Percentiles rank a stretch among this genome's conserved stretches.
Conservation (phyloP, 2,113 vertebrate genomes). For the Microcebus murinus region DNA sequence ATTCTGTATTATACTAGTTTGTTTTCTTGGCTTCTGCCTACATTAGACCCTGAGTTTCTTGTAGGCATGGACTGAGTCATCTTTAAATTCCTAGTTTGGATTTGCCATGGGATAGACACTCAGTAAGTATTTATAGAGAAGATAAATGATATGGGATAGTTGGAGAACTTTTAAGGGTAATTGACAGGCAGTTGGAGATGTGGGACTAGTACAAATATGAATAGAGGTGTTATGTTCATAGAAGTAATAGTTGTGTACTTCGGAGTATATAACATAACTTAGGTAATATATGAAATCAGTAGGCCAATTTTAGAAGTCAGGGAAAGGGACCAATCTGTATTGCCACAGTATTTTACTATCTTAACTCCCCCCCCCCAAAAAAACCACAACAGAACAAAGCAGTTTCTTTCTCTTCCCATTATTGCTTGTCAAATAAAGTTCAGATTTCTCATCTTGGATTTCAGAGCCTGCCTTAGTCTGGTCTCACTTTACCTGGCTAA, state of each 20-base stretch:
- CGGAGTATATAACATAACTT: background rate
- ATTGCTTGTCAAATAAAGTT: constrained; percentile 60
- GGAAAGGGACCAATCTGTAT: background rate
- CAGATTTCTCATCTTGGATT: constrained; percentile 67
- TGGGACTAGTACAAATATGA: background rate
- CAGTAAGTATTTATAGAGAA: background rate
- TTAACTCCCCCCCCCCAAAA: background rate
- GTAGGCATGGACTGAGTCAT: background rate
- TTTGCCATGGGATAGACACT: background rate
- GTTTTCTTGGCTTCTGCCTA: constrained; percentile 26
- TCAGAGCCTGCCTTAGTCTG: constrained; percentile 50
- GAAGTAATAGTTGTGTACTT: background rate
- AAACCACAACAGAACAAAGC: constrained; percentile 2
- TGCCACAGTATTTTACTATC: constrained; percentile 8
- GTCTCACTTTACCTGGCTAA: constrained; percentile 65
- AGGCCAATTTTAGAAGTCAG: constrained; percentile 37
- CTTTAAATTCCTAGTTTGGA: constrained; percentile 27
- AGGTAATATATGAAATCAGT: background rate
- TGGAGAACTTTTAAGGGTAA: constrained; percentile 12
- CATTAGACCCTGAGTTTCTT: background rate
- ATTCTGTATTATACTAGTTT: background rate
- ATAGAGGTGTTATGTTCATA: background rate
- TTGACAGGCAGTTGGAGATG: background rate
- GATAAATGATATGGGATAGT: background rate
- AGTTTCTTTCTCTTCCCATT: constrained; percentile 30